Evolutionary conservation across 1,140 invertebrate genomes (phyloP), one percentile per base, ranked within the genome.

Genomic region (Cheumatopsyche charites): DNA sequence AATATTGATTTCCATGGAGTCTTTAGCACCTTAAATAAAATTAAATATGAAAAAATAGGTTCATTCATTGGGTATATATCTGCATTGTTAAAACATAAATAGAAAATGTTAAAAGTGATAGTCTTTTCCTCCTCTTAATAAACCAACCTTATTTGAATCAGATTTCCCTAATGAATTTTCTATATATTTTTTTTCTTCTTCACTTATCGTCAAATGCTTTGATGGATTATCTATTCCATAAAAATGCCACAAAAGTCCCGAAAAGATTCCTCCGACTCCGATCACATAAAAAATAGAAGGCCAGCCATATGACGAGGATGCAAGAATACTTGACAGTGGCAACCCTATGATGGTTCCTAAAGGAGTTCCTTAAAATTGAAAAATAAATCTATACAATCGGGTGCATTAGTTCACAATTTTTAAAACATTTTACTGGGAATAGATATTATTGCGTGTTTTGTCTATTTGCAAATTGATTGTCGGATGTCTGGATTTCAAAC

Each of bases 261-360:
- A 91, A 0, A 84, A 0, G 0, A 90, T 43, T 0, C 86, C 82
- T 0, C 87, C 36, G 12, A 75, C 79, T 75, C 92, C 91, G 75
- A 92, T 90, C 0, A 89, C 76, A 73, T 92, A 92, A 78, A 92
- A 93, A 11, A 90, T 86, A 19, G 86, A 85, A 0, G 90, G 90
- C 91, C 91, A 92, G 0, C 91, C 91, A 0, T 81, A 67, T 1
- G 62, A 66, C 0, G 86, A 87, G 1, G 78, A 82, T 0, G 89
- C 86, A 7, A 92, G 76, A 12, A 82, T 71, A 1, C 90, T 91
- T 58, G 86, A 87, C 47, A 89, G 78, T 0, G 88, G 87, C 78
- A 91, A 83, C 21, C 89, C 84, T 0, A 91, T 72, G 13, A 92
- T 85, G 12, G 89, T 88, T 1, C 91, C 90, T 71, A 90, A 87